Percentiles rank a stretch among this genome's conserved stretches.
Conservation (phyloP, 2,888 invertebrate genomes). For the Loripinus fragilis region DNA sequence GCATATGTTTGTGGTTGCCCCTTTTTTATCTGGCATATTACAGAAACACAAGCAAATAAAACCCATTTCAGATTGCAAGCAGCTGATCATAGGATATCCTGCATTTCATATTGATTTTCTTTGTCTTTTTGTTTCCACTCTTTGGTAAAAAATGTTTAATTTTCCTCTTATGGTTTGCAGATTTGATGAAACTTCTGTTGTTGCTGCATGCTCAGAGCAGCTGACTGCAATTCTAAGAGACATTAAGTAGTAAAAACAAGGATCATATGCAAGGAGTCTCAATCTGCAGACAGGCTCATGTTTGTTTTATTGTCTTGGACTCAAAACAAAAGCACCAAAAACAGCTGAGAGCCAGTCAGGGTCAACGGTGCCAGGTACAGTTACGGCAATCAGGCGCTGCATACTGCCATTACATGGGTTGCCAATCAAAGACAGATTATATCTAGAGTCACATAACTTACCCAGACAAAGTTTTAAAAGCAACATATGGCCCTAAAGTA, state of each 20-base stretch:
- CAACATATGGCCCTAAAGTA: slow-evolving; percentile 10
- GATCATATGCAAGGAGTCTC: slow-evolving; percentile 46
- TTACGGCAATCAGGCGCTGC: slow-evolving; percentile 3
- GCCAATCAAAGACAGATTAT: slow-evolving; percentile 1
- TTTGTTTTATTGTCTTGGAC: slow-evolving; percentile 50
- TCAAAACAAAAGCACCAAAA: slow-evolving; percentile 4
- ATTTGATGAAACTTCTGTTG: slow-evolving; percentile 45
- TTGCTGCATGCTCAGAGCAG: slow-evolving; percentile 42
- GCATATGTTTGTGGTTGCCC: slow-evolving; percentile 69
- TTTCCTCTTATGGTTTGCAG: slow-evolving; percentile 66
- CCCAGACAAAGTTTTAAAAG: not conserved
- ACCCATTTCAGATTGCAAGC: slow-evolving; percentile 59
- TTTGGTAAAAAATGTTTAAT: slow-evolving; percentile 75
- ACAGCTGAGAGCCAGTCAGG: slow-evolving; percentile 1
- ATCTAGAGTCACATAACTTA: not conserved
- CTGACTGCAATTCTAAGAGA: slow-evolving; percentile 34
- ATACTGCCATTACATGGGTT: slow-evolving; percentile 3
- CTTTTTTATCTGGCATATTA: slow-evolving; percentile 66
- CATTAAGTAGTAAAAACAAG: slow-evolving; percentile 28
- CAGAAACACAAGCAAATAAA: slow-evolving; percentile 61
- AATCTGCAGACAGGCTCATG: not conserved
- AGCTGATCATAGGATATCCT: slow-evolving; percentile 74
- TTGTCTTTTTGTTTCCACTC: slow-evolving; percentile 80
- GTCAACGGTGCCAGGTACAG: slow-evolving; percentile 13
- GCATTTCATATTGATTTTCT: slow-evolving; percentile 78